Base-by-base conservation (phyloP, 2,797 vertebrate species). In the Danio albolineatus region DNA sequence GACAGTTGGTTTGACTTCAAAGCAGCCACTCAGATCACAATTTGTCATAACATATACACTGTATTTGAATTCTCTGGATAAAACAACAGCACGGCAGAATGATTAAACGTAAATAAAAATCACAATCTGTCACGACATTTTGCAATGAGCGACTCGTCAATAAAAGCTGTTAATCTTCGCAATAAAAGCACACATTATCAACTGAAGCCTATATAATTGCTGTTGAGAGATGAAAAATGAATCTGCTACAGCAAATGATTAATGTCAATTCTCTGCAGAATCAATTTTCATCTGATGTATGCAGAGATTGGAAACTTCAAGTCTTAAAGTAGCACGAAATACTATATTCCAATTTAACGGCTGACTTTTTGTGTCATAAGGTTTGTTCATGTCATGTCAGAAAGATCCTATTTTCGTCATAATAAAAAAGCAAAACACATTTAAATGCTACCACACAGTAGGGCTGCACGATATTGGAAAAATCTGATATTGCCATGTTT, bases 1-100 rank as follows among this genome's bases (percentile, higher is more conserved):
- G 87, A 89, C 77, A 80, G 88, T 83, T 89, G 83, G 89, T 90
- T 90, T 89, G 86, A 91, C 89, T 91, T 86, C 66, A 85, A 87
- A 84, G 66, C 43, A 81, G 3, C 88, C 89, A 92, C 83, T 90
- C 82, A n/a, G 60, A 66, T 13, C 16, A 56, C 16, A 38, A 73
- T 66, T 10, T 41, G 71, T 57, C 19, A 59, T 21, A 16, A 44
- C 21, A 28, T 28, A 49, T 28, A 51, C 4, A 10, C 28, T 28
- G 8, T 8, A 10, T 43, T 60, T 7, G 9, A 48, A 48, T 48
- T 54, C 39, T 44, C 6, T 60, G 41, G 9, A 59, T 28, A 28
- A 46, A 59, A 12, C 13, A 8, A 44, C 17, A 28, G 13, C 2
- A 28, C 13, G 13, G 5, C 39, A 57, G 12, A 73, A 46, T 73